Base-by-base conservation (phyloP, 2,113 vertebrate genomes). In the Hydrochoerus hydrochaeris region DNA sequence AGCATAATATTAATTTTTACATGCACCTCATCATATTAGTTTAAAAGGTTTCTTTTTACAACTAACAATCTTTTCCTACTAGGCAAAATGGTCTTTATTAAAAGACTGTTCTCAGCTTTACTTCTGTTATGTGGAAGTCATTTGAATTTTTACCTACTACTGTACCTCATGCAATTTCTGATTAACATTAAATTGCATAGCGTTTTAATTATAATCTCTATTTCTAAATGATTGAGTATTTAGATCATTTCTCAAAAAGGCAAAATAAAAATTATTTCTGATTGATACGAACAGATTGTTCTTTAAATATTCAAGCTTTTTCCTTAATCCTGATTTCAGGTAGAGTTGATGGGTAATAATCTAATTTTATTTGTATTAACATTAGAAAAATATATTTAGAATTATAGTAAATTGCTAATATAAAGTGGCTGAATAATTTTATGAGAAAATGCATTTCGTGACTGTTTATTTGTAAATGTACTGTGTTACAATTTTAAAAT, bases 1-100 rank as follows among this genome's bases (percentile, higher is more conserved):
- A 24, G 98, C 97, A 96, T 98, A 98, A 98, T 98, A 99, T 98
- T 99, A 99, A 98, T 99, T 98, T 99, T 98, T 98, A 98, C 97
- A 83, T 97, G 98, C 97, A 98, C 99, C 98, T 99, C 99, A 99
- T 99, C 98, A 98, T 54, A 98, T 99, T 98, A 98, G 98, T 99
- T 99, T 99, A 99, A 99, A 99, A 98, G 97, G 98, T 98, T 99
- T 97, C 95, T 98, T 99, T 99, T 99, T 97, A 96, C 90, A 98
- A 96, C 94, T 97, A 98, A 97, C 97, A 98, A 94, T 58, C 17
- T 98, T 98, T 98, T 98, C 96, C 97, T 98, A 97, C 96, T 93
- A 98, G 90, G 95, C 65, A 98, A 98, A 98, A 98, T 97, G 95
- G 85, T 62, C 98, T 98, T 98, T 97, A 97, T 96, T 97, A 98